Conservation (phyloP, 2,888 invertebrate species). For the Pharmacophagus antenor region DNA sequence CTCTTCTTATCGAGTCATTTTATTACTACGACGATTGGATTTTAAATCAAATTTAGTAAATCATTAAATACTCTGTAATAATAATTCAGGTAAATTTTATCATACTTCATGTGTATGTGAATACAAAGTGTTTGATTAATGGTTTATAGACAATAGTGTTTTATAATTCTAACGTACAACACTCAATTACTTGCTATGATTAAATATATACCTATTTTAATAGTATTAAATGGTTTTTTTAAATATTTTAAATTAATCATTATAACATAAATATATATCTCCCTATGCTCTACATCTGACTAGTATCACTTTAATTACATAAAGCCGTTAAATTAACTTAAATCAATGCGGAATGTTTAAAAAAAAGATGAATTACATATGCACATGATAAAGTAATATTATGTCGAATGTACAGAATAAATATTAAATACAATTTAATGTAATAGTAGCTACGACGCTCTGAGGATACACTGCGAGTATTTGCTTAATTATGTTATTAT, state of each 20-base stretch:
- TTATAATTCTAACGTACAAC: constrained; percentile 2
- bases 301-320: constrained; percentile 51
- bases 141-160: neutral
- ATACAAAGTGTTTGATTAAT: neutral
- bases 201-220: neutral
- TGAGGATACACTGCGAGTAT: neutral
- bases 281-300: constrained; percentile 38
- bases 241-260: neutral
- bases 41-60: neutral
- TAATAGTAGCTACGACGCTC: neutral
- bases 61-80: neutral
- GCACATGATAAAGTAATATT: constrained; percentile 7
- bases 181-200: neutral
- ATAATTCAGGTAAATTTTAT: neutral
- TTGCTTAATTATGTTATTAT: neutral
- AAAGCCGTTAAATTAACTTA: constrained; percentile 28
- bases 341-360: constrained; percentile 20
- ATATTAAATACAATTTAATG: constrained; percentile 5
- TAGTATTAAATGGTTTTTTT: neutral
- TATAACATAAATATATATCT: constrained; percentile 11
- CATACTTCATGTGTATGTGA: neutral
- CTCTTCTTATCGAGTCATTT: no score
- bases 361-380: neutral
- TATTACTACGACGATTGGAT: no score
- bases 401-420: constrained; percentile 14